Base-by-base conservation (phyloP, 2,113 vertebrate species). In the Sorex fumeus region DNA sequence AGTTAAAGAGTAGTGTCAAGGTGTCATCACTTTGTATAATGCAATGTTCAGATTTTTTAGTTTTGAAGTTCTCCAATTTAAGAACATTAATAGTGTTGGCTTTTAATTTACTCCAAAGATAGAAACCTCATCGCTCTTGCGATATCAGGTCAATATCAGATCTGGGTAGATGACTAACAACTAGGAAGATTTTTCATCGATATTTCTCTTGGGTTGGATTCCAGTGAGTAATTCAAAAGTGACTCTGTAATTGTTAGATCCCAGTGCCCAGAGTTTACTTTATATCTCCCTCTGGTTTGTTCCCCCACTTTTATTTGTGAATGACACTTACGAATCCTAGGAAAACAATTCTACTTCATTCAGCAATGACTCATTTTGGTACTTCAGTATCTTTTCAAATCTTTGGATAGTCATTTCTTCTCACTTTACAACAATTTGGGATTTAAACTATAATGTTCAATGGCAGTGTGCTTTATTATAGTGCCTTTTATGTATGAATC, bases 401-500 rank as follows among this genome's bases (percentile, higher is more conserved):
- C 74, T 36, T 47, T 70, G 76, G 72, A 30, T 82, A 84, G 66
- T 75, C 34, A 32, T 77, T 67, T 92, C 6, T 80, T 89, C 67
- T 91, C 50, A 86, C 69, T 91, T 89, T 12, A 21, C 67, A 82
- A 92, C 86, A 87, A 90, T 90, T 85, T 62, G 78, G 60, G 47
- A 23, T 34, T 60, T 36, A 87, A 88, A 87, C 71, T 84, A 67
- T 62, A 67, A 72, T 11, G 32, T 70, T 66, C 69, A 30, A n/a
- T 53, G 64, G 66, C 66, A 90, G 66, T 50, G 69, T 87, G 70
- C 85, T 90, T 91, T 90, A 74, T 78, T 93, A 60, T 64, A 72
- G 50, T 4, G 30, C 83, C 90, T 97, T 95, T 96, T 70, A 95
- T 93, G 93, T 93, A 45, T 97, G 95, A 96, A 80, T 97, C 94